Percentiles rank a stretch among this genome's conserved stretches.
Conservation (phyloP, 1,140 invertebrate genomes). For the Tyrophagus putrescentiae region DNA sequence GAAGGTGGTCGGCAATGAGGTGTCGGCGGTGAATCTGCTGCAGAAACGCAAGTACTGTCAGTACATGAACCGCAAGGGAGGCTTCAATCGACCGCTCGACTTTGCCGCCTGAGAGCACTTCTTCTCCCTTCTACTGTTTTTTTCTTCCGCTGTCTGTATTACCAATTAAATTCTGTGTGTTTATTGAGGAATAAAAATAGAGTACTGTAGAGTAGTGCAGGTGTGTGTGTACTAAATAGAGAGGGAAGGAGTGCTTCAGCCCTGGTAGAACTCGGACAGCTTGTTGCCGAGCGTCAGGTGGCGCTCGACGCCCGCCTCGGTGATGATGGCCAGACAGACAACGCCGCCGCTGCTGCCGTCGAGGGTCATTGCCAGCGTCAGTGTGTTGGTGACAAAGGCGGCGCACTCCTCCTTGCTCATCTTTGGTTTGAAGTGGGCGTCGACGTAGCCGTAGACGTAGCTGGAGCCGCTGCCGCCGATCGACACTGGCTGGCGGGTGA, state of each 20-base stretch:
- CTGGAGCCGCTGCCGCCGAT: conserved; percentile 90
- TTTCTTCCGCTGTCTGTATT: too few species aligned
- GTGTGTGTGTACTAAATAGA: too few species aligned
- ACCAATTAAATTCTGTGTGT: too few species aligned
- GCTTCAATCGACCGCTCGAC: conserved; percentile 93
- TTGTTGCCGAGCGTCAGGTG: conserved; percentile 49
- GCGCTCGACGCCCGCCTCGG: conserved; percentile 63
- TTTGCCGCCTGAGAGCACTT: conserved; percentile 67
- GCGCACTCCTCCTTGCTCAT: conserved; percentile 75
- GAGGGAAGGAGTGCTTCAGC: too few species aligned
- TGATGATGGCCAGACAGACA: conserved; percentile 74
- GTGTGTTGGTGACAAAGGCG: conserved; percentile 63
- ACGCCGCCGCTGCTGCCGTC: conserved; percentile 92
- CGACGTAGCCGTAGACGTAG: conserved; percentile 91
- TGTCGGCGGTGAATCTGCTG: conserved; percentile 80
- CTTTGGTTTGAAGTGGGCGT: conserved; percentile 64
- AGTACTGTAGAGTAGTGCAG: too few species aligned
- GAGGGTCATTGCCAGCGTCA: conserved; percentile 76
- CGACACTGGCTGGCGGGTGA: conserved; percentile 62
- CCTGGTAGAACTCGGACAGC: conserved; percentile 58
- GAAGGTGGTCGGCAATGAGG: conserved; percentile 82
- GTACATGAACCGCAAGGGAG: conserved; percentile 98
- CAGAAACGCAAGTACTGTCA: conserved; percentile 91
- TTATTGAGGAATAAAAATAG: too few species aligned
- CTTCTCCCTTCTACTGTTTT: too few species aligned